Base-by-base conservation (phyloP, 2,797 vertebrate species). In the Lagorchestes hirsutus region DNA sequence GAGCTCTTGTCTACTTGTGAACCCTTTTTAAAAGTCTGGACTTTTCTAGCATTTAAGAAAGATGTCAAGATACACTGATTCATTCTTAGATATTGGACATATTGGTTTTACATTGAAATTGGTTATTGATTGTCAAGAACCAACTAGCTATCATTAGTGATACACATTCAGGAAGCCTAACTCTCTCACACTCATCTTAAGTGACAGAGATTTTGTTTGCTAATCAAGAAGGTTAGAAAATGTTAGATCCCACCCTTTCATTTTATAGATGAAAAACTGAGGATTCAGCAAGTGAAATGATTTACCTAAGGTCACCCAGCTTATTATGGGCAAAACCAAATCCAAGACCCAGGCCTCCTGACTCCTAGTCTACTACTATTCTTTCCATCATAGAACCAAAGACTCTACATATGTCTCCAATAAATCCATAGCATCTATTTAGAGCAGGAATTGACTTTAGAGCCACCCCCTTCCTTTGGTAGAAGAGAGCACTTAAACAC, bases 261-360 rank as follows among this genome's bases (percentile, higher is more conserved):
- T 93, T 93, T 94, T 92, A 95, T 0, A 95, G 50, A 55, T 29
- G n/a, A 93, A 92, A 90, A 96, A 91, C 29, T 13, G 46, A 82
- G 55, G 58, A 56, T 4, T 54, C 46, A 55, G 54, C 54, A 93
- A 11, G 18, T 52, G 11, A 31, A 59, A 34, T 57, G 56, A 90
- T 31, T 82, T 92, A 2, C 52, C 55, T 90, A 55, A 52, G 55
- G 67, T 62, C 24, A 28, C n/a, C 40, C 31, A 54, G 11, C 28
- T 54, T 50, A 58, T 54, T 82, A 92, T 46, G 31, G 28, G 90
- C 16, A 34, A 93, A 31, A 54, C 34, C 1, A 27, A 22, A 8
- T 4, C 90, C 50, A n/a, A 40, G 54, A 87, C 3, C 14, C 62
- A 40, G 22, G 57, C 31, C 74, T 96, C 82, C 92, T 94, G 40